Base-by-base conservation (phyloP, 2,113 vertebrate genomes). In the Takifugu flavidus region DNA sequence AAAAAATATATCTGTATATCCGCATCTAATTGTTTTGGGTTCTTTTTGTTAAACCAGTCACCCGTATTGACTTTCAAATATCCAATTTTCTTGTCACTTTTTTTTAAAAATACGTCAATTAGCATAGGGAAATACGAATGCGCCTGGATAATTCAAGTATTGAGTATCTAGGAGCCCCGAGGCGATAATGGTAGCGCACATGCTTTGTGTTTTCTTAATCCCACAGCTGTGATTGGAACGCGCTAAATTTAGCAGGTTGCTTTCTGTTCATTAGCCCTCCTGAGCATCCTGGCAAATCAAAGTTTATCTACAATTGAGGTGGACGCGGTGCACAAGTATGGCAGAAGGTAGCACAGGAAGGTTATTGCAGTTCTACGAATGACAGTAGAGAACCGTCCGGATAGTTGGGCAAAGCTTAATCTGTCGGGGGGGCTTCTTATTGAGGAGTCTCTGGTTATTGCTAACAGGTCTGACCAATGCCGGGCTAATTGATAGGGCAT, bases 81-180 rank as follows among this genome's bases (percentile, higher is more conserved):
- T 29, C 28, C 5, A 29, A 29, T 75, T 69, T 60, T 50, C 53
- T 6, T 45, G 56, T 67, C 42, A 65, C 12, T 20, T 20, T 20
- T 20, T 20, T 20, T 20, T 20, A 20, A 20, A 20, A 20, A 20
- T 20, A 7, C 13, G 13, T 53, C 65, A 76, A 74, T 77, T 66
- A 73, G 67, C 56, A 67, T 66, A 56, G 15, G 61, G 62, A 34
- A 52, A 75, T 78, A 78, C 56, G 13, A 44, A 72, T 56, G 56
- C 50, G 56, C 54, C 27, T 52, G 15, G 13, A 60, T 51, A 25
- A 67, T 63, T 71, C 43, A 52, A 27, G 5, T 54, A 43, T 59
- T 67, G 58, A 73, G 59, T 43, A 52, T 25, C 28, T 60, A 20
- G 54, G 34, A 52, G 60, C 62, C 26, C 58, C 42, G 69, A 66